These are phyloP conservation scores for Anoplopoma fimbria DNA, from an alignment of 2,113 vertebrate genomes.

Conservation along the genomic window DNA sequence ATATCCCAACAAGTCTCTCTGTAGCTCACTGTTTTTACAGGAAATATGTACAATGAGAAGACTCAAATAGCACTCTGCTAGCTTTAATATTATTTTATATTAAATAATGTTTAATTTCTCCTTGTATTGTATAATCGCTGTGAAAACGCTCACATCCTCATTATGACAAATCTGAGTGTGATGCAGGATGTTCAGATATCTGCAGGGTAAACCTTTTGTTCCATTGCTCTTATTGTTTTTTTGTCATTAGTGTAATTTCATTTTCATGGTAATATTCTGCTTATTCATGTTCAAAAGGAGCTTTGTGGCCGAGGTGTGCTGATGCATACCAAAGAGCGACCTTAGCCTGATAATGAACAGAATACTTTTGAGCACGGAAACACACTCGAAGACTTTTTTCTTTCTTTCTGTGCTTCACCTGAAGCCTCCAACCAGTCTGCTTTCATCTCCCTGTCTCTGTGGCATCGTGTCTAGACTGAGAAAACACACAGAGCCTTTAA, in stretches of 20 bases:
- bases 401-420: background rate
- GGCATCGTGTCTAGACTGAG: conserved; percentile 24
- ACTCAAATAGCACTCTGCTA: too few relatives aligned
- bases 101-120: too few relatives aligned
- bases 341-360: conserved; percentile 7
- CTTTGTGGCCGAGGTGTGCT: conserved; percentile 22
- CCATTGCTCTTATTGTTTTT: background rate
- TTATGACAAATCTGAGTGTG: too few relatives aligned
- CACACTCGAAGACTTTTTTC: too few relatives aligned
- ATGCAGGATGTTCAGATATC: too few relatives aligned
- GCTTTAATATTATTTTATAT: too few relatives aligned
- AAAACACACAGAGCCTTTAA: conserved; percentile 23
- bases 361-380: conserved; percentile 7
- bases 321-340: conserved; percentile 55
- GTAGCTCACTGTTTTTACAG: too few relatives aligned
- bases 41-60: too few relatives aligned
- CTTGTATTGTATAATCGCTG: too few relatives aligned
- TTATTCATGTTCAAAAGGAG: conserved; percentile 28
- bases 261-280: conserved; percentile 48
- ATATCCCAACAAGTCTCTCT: too few relatives aligned
- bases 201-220: too few relatives aligned
- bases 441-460: conserved; percentile 22
- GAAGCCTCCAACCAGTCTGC: background rate
- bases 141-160: too few relatives aligned
- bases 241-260: background rate